Evolutionary conservation across 2,888 invertebrate species (phyloP).

Genomic region (Cephus sareptanus): DNA sequence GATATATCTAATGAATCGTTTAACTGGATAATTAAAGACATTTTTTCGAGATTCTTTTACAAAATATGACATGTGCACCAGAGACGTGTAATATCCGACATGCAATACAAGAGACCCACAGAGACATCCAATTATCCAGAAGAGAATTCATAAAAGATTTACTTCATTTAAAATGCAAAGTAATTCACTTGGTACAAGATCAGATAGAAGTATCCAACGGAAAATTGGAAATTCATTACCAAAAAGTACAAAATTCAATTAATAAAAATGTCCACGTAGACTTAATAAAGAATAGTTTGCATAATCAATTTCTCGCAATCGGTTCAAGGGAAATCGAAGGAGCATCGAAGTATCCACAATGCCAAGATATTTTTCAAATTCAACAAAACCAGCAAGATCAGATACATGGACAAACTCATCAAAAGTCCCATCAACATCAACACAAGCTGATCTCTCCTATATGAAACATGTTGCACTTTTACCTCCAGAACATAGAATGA

Average conservation of each 20-base stretch:
- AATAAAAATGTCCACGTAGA: background rate
- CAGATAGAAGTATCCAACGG: slow-evolving; percentile 42
- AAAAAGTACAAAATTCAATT: background rate
- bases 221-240: background rate
- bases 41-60: background rate
- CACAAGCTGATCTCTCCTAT: background rate
- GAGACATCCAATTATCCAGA: slow-evolving; percentile 5
- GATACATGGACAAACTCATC: background rate
- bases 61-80: slow-evolving; percentile 34
- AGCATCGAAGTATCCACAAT: background rate
- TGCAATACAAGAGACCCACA: background rate
- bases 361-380: background rate
- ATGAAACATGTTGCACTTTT: background rate
- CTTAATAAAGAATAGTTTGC: background rate
- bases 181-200: slow-evolving; percentile 42
- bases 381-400: background rate
- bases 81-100: slow-evolving; percentile 19
- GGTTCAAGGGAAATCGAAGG: background rate
- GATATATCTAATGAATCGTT: background rate
- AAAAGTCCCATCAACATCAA: background rate
- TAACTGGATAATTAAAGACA: background rate
- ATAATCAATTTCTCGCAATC: background rate
- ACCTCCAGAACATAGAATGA: background rate
- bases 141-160: slow-evolving; percentile 40
- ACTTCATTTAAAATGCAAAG: slow-evolving; percentile 47